These are phyloP conservation scores for Halcyon chelicuti DNA, from an alignment of 2,797 vertebrate genomes.

Conservation along the genomic window DNA sequence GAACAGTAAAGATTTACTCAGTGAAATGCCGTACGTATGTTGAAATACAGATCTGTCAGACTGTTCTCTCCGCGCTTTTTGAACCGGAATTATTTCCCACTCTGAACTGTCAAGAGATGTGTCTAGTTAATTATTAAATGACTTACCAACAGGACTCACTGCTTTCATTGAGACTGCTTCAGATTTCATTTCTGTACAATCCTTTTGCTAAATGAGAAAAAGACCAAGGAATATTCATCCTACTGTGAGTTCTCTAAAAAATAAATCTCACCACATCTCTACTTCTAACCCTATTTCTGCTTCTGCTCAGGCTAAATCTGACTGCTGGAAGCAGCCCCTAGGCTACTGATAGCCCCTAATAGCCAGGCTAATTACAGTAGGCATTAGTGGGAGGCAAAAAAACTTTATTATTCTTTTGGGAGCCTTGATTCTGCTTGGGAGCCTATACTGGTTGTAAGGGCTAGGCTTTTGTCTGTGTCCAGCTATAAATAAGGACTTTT, in stretches of 20 bases:
- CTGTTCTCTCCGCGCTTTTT: constrained; percentile 21
- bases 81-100: constrained; percentile 9
- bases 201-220: not conserved
- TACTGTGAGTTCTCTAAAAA: not conserved
- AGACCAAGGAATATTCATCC: not conserved
- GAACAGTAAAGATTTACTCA: constrained; percentile 27
- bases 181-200: constrained; percentile 4
- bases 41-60: constrained; percentile 20
- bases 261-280: not conserved
- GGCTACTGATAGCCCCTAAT: not conserved
- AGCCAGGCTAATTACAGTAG: not conserved
- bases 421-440: not conserved
- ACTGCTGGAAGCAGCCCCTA: not conserved
- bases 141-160: not conserved
- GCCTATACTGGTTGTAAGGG: not conserved
- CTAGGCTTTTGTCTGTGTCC: not conserved
- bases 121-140: constrained; percentile 20
- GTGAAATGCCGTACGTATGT: not conserved
- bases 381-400: not conserved
- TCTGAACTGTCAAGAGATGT: constrained; percentile 36
- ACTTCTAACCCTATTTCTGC: not conserved
- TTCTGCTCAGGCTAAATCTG: not conserved
- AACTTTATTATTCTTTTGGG: not conserved
- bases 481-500: not conserved
- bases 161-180: constrained; percentile 4